Conservation (phyloP, 2,797 vertebrate species). For the Peromyscus eremicus region DNA sequence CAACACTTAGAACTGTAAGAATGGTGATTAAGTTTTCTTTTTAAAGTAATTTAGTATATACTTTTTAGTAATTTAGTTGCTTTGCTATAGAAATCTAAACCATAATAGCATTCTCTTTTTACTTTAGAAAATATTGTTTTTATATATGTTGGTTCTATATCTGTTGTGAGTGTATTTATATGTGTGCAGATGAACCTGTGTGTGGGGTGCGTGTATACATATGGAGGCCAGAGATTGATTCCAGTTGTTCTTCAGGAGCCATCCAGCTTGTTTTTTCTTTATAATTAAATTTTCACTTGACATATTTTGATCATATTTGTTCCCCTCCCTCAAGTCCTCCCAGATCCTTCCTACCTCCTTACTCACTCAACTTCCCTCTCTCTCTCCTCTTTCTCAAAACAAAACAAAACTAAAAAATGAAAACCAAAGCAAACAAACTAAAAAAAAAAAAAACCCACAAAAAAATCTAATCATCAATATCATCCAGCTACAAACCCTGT, state of each 20-base stretch:
- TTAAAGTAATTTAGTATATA: neutral
- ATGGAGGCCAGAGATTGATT: neutral
- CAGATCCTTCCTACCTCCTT: neutral
- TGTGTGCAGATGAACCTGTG: neutral
- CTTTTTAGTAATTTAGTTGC: no score
- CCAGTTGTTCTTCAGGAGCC: neutral
- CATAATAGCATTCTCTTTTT: neutral
- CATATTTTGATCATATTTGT: neutral
- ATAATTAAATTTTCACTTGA: neutral
- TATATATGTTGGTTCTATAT: neutral
- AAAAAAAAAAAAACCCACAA: neutral
- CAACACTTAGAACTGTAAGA: neutral
- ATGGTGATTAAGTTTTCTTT: neutral
- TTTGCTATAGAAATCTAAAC: neutral
- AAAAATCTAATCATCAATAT: neutral
- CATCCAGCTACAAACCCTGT: neutral
- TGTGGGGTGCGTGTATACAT: neutral
- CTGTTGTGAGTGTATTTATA: neutral
- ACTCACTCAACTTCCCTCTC: neutral
- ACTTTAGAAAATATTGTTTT: neutral
- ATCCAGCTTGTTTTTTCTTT: neutral
- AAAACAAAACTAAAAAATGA: neutral
- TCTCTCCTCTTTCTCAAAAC: neutral
- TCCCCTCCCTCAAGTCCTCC: neutral
- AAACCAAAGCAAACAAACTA: neutral